These are phyloP conservation scores for Ptychadena robeensis DNA, from an alignment of 2,797 vertebrate genomes.

Conservation along the genomic window DNA sequence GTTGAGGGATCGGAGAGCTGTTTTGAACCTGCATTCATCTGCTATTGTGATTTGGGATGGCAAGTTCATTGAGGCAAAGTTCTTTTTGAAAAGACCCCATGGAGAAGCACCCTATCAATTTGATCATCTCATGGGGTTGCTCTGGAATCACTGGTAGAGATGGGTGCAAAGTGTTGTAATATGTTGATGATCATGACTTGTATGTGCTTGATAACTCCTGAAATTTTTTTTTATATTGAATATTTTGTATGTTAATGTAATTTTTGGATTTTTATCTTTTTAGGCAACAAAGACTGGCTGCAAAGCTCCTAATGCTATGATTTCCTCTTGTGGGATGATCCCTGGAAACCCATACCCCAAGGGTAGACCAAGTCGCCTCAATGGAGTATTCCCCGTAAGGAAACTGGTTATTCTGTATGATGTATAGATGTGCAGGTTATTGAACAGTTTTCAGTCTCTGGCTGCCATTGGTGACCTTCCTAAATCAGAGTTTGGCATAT, in stretches of 20 bases:
- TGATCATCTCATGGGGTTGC: no score
- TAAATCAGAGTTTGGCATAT: not conserved
- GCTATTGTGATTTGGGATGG: no score
- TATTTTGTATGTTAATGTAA: not conserved
- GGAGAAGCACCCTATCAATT: no score
- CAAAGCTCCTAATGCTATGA: constrained; percentile 97
- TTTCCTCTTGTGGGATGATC: constrained; percentile 97
- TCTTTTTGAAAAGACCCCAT: no score
- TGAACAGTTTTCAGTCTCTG: not conserved
- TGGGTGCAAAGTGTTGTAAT: no score
- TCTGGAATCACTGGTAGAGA: no score
- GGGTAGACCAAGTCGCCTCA: constrained; percentile 92
- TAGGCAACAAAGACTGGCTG: constrained; percentile 96
- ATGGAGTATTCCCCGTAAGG: constrained; percentile 94
- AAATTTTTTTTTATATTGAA: no score
- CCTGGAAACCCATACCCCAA: constrained; percentile 98
- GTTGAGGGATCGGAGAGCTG: no score
- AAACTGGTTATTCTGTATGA: not conserved
- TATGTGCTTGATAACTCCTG: no score
- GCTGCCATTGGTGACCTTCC: not conserved
- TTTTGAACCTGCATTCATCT: no score
- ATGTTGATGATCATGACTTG: no score
- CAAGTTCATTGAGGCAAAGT: no score
- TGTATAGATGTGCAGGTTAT: not conserved
- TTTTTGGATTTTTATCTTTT: constrained; percentile 57